Evolutionary conservation across 2,888 invertebrate genomes (phyloP), one percentile per base, ranked within the genome.

Genomic region (Aelia acuminata): DNA sequence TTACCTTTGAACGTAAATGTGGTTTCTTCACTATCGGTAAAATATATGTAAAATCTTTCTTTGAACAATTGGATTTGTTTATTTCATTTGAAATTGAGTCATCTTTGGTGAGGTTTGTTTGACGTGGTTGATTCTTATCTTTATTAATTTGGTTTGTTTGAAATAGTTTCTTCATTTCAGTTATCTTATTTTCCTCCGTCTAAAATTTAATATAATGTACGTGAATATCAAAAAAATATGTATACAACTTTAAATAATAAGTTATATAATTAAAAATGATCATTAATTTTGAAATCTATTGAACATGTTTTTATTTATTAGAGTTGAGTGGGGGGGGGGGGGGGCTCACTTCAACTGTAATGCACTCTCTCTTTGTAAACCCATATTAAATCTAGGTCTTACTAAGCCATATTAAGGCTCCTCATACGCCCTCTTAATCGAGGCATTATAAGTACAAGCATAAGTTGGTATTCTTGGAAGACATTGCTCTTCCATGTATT

Each of bases 1-100:
- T 63, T 86, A 87, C 87, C 87, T 87, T 87, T 48, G 87, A 87
- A 26, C 75, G 87, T 18, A 48, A 43, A 49, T 87, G 87, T 18
- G 87, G 70, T 48, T 87, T 87, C 75, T 87, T 87, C n/a, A n/a
- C 49, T 18, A 87, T 48, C n/a, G 87, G 87, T 13, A 70, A 75
- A 47, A 75, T 70, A 48, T 87, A 87, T 57, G 57, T n/a, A 39
- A 85, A 85, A 57, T 85, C 85, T 85, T 85, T 85, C n/a, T 57
- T n/a, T 3, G 31, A 18, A 53, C 39, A 35, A 57, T 57, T 43
- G 13, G 31, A 22, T 10, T 11, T 49, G 11, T 49, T 48, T 35
- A 35, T 70, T 18, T 7, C 18, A 70, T 70, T 70, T 70, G 35
- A 35, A 70, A 35, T 70, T 7, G 20, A 35, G 20, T 70, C 63